Base-by-base conservation (phyloP, 2,888 invertebrate genomes). In the Drosophila affinis region DNA sequence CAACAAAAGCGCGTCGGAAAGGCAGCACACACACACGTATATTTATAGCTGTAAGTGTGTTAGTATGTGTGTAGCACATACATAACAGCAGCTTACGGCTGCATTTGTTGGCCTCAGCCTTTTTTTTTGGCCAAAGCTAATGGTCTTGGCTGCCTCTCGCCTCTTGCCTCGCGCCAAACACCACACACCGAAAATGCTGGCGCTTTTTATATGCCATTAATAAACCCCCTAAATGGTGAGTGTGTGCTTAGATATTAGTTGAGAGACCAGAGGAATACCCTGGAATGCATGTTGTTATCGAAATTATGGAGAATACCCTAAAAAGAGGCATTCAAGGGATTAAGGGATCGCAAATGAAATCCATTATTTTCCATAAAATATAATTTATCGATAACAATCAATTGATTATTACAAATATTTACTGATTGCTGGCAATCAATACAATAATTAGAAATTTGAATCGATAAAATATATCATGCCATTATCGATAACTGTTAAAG, bases 1-100 rank as follows among this genome's bases (percentile, higher is more conserved):
- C 72, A 81, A 75, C 76, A 76, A 76, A 63, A 76, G 72, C 58
- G 58, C 62, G 56, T 53, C 56, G 56, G 52, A 46, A 60, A 67
- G 55, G 52, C 55, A 64, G 29, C 47, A 44, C 18, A 18, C 52
- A 21, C 10, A 59, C 53, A 58, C 45, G 44, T 18, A 39, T 12
- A 57, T 29, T 62, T 57, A 70, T 45, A 59, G 18, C 62, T 48
- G 49, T 18, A 14, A 32, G 21, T 24, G 47, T 48, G 18, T 49
- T 21, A 10, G 24, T 45, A 3, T 29, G 24, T 24, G 14, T 18
- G 18, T 10, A 12, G 29, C 70, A 61, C 46, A 71, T 56, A 56
- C 17, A 27, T 54, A 48, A 60, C 45, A 60, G 60, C 73, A 53
- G 68, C 73, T 64, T 72, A 64, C 54, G 39, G 53, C 54, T 57